These are phyloP conservation scores for Mesembrinibis cayennensis DNA, from an alignment of 2,113 vertebrate genomes.

Conservation along the genomic window DNA sequence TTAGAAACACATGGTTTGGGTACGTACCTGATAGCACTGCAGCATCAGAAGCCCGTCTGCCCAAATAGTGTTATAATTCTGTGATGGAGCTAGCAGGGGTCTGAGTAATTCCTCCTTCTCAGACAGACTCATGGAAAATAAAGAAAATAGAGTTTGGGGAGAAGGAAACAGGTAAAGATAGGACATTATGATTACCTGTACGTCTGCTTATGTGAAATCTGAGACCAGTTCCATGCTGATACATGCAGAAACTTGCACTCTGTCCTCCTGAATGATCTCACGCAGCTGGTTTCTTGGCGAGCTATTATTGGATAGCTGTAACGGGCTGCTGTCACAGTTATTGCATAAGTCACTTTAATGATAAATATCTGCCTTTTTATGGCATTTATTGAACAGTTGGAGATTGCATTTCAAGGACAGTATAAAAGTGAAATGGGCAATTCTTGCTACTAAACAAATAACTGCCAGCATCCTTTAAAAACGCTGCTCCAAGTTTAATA, in stretches of 20 bases:
- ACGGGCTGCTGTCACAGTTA: background rate
- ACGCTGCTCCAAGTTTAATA: background rate
- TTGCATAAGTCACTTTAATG: background rate
- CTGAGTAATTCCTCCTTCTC: background rate
- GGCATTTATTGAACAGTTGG: constrained; percentile 15
- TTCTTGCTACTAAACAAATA: background rate
- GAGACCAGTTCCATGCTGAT: background rate
- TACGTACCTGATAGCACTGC: background rate
- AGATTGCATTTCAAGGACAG: constrained; percentile 15
- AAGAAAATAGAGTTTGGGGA: background rate
- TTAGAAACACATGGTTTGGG: background rate
- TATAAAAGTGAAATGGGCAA: background rate
- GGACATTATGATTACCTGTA: background rate
- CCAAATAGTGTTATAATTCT: rapidly evolving
- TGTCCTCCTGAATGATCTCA: background rate
- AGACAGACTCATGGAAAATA: background rate
- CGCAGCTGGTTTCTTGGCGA: background rate
- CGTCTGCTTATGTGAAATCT: background rate
- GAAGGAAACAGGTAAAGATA: background rate
- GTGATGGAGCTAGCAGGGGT: background rate
- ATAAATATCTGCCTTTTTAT: background rate
- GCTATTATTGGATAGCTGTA: background rate
- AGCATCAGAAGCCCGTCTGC: background rate
- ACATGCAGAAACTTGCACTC: background rate
- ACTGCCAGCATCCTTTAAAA: background rate